Evolutionary conservation across 2,113 vertebrate genomes (phyloP).

Genomic region (Mionectes macconnelli): DNA sequence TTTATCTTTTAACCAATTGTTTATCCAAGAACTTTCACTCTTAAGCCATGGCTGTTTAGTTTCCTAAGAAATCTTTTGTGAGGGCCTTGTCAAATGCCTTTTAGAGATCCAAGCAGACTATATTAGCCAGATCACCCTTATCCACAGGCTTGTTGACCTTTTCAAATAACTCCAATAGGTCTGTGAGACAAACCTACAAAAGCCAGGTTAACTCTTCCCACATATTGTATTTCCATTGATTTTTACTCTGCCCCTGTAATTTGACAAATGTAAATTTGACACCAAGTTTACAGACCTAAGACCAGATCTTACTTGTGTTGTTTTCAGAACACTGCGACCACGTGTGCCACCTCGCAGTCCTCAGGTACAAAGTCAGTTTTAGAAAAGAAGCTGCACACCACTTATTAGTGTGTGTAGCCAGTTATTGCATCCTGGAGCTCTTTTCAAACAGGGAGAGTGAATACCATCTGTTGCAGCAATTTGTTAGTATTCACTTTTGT

Average conservation of each 20-base stretch:
- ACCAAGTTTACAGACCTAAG: not conserved
- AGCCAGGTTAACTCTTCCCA: not conserved
- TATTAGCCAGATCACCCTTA: slow-evolving; percentile 34
- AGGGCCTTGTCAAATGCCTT: not conserved
- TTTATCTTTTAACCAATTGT: slow-evolving; percentile 31
- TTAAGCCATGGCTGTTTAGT: not conserved
- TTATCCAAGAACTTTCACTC: not conserved
- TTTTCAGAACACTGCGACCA: not conserved
- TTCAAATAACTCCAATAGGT: not conserved
- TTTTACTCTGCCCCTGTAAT: not conserved
- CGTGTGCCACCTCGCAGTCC: not conserved
- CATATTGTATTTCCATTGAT: not conserved
- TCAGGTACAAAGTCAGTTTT: not conserved
- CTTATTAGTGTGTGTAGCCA: not conserved
- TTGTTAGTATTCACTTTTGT: slow-evolving; percentile 24
- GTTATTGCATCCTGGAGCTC: not conserved
- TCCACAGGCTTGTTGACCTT: slow-evolving; percentile 39
- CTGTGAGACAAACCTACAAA: not conserved
- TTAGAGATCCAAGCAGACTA: not conserved
- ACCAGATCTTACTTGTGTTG: not conserved
- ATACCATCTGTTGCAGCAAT: slow-evolving; percentile 35
- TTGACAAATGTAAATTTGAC: not conserved
- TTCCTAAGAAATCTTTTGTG: slow-evolving; percentile 26
- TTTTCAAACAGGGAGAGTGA: not conserved
- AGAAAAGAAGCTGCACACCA: not conserved